Evolutionary conservation across 1,140 invertebrate species (phyloP).

Genomic region (Thaumatotibia leucotreta): DNA sequence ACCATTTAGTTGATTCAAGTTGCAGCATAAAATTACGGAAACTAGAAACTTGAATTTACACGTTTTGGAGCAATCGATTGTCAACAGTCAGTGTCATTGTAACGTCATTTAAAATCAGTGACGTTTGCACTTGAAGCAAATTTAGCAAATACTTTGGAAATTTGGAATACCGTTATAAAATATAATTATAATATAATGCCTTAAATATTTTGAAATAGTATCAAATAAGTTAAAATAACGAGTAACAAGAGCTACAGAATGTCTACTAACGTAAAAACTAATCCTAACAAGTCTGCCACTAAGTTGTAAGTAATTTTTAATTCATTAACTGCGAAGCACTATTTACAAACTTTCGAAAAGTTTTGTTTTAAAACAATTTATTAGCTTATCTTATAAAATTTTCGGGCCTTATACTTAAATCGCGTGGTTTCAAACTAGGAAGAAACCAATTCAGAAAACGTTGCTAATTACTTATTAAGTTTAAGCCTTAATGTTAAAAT

Average conservation of each 20-base stretch:
- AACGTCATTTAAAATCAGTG: background rate
- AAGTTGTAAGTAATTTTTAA: background rate
- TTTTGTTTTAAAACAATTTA: background rate
- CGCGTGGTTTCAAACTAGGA: no score
- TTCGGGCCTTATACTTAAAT: no score
- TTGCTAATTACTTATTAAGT: no score
- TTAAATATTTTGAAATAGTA: background rate
- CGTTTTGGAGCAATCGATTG: background rate
- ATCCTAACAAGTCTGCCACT: background rate
- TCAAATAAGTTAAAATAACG: background rate
- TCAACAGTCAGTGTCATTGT: background rate
- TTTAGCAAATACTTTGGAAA: no score
- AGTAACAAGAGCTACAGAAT: background rate
- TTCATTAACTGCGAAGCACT: background rate
- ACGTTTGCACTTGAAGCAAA: background rate
- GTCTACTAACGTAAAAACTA: background rate
- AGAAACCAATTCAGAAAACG: no score
- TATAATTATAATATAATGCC: background rate
- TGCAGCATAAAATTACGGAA: no score
- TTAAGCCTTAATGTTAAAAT: no score
- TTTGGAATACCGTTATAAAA: background rate
- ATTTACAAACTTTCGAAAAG: slow-evolving; percentile 1
- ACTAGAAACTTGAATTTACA: background rate
- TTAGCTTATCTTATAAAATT: no score
- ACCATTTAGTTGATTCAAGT: no score